These are phyloP conservation scores for Mesoclemmys tuberculata DNA, from an alignment of 2,113 vertebrate species.

Conservation along the genomic window DNA sequence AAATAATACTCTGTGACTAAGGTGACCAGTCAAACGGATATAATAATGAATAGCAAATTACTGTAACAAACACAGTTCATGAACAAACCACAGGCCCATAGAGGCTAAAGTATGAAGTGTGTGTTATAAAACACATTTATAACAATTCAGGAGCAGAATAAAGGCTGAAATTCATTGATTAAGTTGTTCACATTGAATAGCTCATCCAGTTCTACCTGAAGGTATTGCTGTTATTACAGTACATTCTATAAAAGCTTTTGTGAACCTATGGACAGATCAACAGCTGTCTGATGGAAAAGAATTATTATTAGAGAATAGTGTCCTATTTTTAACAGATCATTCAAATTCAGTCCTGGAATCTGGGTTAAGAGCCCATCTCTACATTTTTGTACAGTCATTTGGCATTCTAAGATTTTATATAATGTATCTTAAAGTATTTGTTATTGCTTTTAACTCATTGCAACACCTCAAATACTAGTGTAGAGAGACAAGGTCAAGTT, in stretches of 20 bases:
- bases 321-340: conserved; percentile 74
- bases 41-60: conserved; percentile 22
- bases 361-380: conserved; percentile 64
- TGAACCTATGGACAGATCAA: conserved; percentile 68
- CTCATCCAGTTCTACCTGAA: conserved; percentile 1
- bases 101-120: conserved; percentile 37
- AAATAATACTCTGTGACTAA: neutral
- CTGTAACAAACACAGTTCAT: neutral
- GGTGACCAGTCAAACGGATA: conserved; percentile 22
- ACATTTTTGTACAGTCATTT: conserved; percentile 60
- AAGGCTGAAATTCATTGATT: conserved; percentile 68
- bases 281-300: conserved; percentile 69
- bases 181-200: conserved; percentile 55
- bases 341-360: conserved; percentile 66
- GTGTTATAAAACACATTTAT: neutral
- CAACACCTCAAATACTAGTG: conserved; percentile 22
- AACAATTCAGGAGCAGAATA: conserved; percentile 44
- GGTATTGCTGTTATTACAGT: conserved; percentile 58
- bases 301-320: conserved; percentile 70
- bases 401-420: conserved; percentile 32
- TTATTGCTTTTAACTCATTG: conserved; percentile 27
- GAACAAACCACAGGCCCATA: neutral
- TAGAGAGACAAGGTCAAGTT: neutral
- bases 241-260: conserved; percentile 60
- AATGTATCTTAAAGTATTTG: conserved; percentile 55